Evolutionary conservation across 1,140 invertebrate species (phyloP).

Genomic region (Drosophila nebulosa): DNA sequence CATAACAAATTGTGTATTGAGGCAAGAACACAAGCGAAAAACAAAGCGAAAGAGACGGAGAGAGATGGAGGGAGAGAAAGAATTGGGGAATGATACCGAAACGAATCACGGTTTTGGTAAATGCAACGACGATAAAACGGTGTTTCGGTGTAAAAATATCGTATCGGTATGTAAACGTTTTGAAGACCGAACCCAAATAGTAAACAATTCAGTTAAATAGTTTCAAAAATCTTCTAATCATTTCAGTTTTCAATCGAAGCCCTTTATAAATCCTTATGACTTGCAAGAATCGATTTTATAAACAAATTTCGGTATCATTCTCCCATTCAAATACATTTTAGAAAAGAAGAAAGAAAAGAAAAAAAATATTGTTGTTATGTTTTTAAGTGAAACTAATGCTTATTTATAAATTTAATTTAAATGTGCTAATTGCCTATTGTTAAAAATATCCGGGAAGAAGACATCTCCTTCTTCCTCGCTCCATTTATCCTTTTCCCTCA

Average conservation of each 20-base stretch:
- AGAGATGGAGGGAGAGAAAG: background rate
- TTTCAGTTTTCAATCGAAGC: background rate
- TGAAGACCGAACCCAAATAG: background rate
- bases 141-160: background rate
- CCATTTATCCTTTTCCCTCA: no score
- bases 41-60: background rate
- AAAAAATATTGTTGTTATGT: slow-evolving; percentile 59
- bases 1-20: slow-evolving; percentile 33
- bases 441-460: background rate
- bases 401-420: slow-evolving; percentile 4
- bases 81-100: background rate
- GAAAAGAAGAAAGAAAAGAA: background rate
- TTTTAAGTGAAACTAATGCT: slow-evolving; percentile 50
- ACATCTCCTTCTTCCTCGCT: background rate
- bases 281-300: background rate
- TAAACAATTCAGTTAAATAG: background rate
- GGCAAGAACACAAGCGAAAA: background rate
- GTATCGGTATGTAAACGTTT: background rate
- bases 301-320: background rate
- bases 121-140: background rate
- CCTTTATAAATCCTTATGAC: background rate
- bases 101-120: background rate
- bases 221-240: no score
- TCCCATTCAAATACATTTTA: slow-evolving; percentile 1
- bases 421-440: background rate